Evolutionary conservation across 2,113 vertebrate genomes (phyloP), one percentile per base, ranked within the genome.

Genomic region (Lonchura striata): DNA sequence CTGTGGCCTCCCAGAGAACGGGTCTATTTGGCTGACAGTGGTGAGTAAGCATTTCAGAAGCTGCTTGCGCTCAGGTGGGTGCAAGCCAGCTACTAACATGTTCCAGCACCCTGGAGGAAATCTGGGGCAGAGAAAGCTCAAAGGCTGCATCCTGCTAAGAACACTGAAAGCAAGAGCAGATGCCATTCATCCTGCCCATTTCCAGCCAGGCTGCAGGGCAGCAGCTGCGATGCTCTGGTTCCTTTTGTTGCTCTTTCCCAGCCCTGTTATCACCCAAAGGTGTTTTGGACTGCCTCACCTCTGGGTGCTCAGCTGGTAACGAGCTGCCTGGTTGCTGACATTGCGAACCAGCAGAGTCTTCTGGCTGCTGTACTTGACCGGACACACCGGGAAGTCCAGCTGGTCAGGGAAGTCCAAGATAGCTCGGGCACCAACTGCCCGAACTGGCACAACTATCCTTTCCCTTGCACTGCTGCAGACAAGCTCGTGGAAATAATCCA

Each of bases 391-490:
- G 82, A 99, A 98, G 93, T 97, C 88, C 85, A 99, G 42, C n/a
- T 98, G 86, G 31, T 99, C 98, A 1, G 98, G 98, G 88, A 99
- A 98, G 72, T 99, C 98, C 59, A 99, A 94, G 60, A 98, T 92
- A 33, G 97, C 98, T 25, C 98, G 95, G 10, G 98, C 97, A 16
- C 98, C 98, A n/a, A 98, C 97, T 7, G 98, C 98, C 31, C 71
- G 96, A 65, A 99, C 86, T 0, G 98, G 98, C 68, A 99, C 97
- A 60, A 98, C 68, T 35, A 99, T 98, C 70, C 92, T 97, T 57
- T 99, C 98, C 92, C 96, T 97, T 81, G 98, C 98, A 3, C 98
- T 99, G 64, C 98, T 82, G 85, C 97, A 99, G 54, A 98, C 59
- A 54, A 99, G 71, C 49, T 96, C 74, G 56, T 99, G 98, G 70